These are phyloP conservation scores for Ophiodon elongatus DNA, from an alignment of 2,113 vertebrate species.

Conservation along the genomic window DNA sequence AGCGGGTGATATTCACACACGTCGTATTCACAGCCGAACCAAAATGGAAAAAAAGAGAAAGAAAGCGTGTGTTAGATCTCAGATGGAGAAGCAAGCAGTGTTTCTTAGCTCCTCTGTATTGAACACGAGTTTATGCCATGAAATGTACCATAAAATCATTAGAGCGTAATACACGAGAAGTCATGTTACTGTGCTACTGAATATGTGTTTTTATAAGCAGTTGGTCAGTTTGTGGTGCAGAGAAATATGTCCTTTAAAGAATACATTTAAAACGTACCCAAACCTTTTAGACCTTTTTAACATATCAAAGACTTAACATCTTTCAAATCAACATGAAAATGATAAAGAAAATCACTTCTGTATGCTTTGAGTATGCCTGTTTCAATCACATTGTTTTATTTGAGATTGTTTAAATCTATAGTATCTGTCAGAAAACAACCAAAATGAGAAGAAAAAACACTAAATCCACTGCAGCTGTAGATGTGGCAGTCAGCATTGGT, in stretches of 20 bases:
- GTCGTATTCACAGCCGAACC: neutral
- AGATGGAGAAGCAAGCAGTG: neutral
- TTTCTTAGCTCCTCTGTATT: constrained; percentile 4
- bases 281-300: neutral
- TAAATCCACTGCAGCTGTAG: neutral
- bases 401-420: neutral
- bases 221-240: neutral
- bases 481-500: neutral
- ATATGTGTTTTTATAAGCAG: neutral
- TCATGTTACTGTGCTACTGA: neutral
- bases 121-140: constrained; percentile 28
- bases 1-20: constrained; percentile 10
- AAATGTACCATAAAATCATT: constrained; percentile 16
- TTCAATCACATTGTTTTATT: neutral
- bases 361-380: neutral
- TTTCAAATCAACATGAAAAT: constrained; percentile 2
- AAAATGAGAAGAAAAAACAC: neutral
- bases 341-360: neutral
- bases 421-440: neutral
- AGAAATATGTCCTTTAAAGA: neutral
- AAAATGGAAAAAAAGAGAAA: neutral
- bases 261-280: neutral
- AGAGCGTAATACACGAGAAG: neutral
- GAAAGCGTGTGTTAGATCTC: constrained; percentile 13
- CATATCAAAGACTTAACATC: neutral